Base-by-base conservation (phyloP, 2,888 invertebrate species). In the Xanthia icteritia region DNA sequence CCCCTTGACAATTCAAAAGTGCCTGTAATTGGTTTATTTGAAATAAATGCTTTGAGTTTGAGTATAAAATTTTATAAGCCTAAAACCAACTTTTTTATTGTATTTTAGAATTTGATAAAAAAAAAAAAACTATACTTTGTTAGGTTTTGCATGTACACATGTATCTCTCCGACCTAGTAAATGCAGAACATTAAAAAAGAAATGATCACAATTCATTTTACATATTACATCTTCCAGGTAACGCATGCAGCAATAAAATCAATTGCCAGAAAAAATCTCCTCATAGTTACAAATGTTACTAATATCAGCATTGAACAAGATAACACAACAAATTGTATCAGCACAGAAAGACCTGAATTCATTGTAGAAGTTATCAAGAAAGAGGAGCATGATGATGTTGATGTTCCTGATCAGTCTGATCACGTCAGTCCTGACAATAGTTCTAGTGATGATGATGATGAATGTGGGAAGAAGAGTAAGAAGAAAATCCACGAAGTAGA, bases 371-470 rank as follows among this genome's bases (percentile, higher is more conserved):
- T 88, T 0, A 88, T 94, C 0, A 94, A 95, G 74, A 89, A 92
- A 56, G 94, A 95, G 73, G 88, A 91, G 42, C 86, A 86, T n/a
- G 92, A 92, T 20, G 67, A 71, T 2, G 6, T 61, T 85, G 73
- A 73, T 13, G 13, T 54, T 83, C 78, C 76, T 20, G 77, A 80
- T 31, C 31, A 31, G 31, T 31, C 31, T 31, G 31, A 31, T 23
- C 48, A 67, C 8, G 2, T 63, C 39, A 63, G 36, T 45, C 66
- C 77, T 36, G 76, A 68, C 54, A 15, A 27, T 5, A 61, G 89
- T 20, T 91, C 92, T 1, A 94, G 93, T 87, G 94, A 93, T 84
- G 94, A 36, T 60, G 76, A 75, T 48, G 93, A 96, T 85, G 94
- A 95, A 77, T 94, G 93, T 76, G 94, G 90, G 36, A 92, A 91